phyloP scores from a whole-genome alignment of 2,888 invertebrate genomes.

The Rhopalosiphum nymphaeae region DNA sequence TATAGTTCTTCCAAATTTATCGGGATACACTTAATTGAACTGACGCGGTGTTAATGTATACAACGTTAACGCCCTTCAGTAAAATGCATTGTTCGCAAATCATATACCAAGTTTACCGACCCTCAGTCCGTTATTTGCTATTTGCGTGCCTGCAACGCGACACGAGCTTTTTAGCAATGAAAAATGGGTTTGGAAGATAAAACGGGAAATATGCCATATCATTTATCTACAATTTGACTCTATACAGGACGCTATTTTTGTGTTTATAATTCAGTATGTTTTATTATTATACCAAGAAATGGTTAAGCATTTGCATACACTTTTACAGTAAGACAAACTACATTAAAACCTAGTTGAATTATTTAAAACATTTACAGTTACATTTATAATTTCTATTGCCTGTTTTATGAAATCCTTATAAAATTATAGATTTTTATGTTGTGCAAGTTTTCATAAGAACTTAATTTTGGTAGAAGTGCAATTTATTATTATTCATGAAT shows the following conservation, averaged over 20 bases:
- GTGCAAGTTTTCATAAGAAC: not conserved
- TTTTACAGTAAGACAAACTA: not conserved
- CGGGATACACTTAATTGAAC: slow-evolving; percentile 43
- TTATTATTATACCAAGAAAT: not conserved
- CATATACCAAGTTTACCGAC: not conserved
- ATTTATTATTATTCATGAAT: not conserved
- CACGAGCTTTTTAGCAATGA: slow-evolving; percentile 10
- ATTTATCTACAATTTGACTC: not conserved
- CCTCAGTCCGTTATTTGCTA: not conserved
- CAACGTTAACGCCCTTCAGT: not conserved
- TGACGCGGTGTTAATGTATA: slow-evolving; percentile 13
- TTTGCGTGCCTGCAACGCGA: not conserved
- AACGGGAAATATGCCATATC: slow-evolving; percentile 8
- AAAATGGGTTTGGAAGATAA: not conserved
- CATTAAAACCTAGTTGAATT: not conserved
- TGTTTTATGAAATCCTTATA: not conserved
- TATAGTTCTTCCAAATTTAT: slow-evolving; percentile 17
- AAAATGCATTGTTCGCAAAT: slow-evolving; percentile 6
- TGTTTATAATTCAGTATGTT: not conserved
- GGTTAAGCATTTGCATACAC: not conserved
- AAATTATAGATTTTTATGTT: not conserved
- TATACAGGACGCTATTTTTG: not conserved
- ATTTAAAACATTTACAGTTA: not conserved
- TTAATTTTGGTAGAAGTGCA: not conserved
- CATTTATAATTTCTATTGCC: not conserved